Evolutionary conservation across 2,113 vertebrate species (phyloP), one percentile per base, ranked within the genome.

Genomic region (Mastomys natalensis): DNA sequence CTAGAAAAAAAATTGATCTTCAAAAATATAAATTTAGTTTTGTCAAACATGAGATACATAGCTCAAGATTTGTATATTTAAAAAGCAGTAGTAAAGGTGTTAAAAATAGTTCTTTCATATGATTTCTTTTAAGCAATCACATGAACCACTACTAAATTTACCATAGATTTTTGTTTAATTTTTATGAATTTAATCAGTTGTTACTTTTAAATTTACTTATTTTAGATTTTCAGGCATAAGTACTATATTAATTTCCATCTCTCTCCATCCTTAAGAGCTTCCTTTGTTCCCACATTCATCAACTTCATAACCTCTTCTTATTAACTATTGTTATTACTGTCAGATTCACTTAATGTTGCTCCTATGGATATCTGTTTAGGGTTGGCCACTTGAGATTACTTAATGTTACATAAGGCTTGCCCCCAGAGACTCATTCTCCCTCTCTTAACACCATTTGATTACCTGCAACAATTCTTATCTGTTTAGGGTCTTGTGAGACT

Each of bases 1-100:
- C 51, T 91, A 70, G 0, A 40, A 34, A 6, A 74, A 40, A 6
- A 74, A 66, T 7, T 62, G 26, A 37, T 78, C 82, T 37, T 60
- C 45, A 90, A 45, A 90, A 68, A 88, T 55, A 64, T 64, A 45
- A 92, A 90, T 94, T 94, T 76, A 85, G 76, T 82, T 93, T 94
- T 17, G 72, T 95, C 26, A 96, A 91, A 64, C 1, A 1, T 21
- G 9, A 84, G 68, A 82, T 55, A 64, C 2, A 43, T 11, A 40
- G 0, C 9, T 62, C 43, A 37, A 2, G 1, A 62, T 85, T 74
- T 81, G 76, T 40, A 80, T 84, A 17, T 70, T 8, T 21, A 88
- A 81, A 85, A 31, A 10, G 66, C 4, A 91, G 9, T 1, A 89
- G 10, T 86, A 8, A 29, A 94, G 43, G 3, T 17, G 37, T 58